Evolutionary conservation across 1,140 invertebrate species (phyloP), one percentile per base, ranked within the genome.

Genomic region (Atta texana): DNA sequence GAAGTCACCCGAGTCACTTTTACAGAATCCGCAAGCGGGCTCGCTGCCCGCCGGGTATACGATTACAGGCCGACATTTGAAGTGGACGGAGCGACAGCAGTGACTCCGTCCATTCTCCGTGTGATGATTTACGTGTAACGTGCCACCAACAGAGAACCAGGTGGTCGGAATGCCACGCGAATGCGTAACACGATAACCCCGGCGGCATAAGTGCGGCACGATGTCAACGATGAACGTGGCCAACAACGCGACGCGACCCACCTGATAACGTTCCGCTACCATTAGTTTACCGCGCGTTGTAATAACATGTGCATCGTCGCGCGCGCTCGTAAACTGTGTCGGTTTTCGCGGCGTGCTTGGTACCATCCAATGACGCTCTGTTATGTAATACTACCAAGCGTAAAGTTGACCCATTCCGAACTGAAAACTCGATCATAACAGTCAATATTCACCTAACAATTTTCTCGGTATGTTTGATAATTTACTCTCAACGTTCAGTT

Each of bases 41-140:
- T 61, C 51, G 82, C 6, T 53, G 74, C 1, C 68, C 69, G 75
- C 34, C 14, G 75, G 31, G 51, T 72, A 39, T 72, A 77, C 85
- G 64, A 69, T 71, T 81, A 55, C 77, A 34, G 28, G 78, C 57
- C 18, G 49, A 44, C 61, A 53, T 82, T 84, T 51, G 14, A 75
- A 57, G 74, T 64, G 66, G 64, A 31, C 31, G 34, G 49, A 55
- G 51, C 53, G 59, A 66, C 85, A 71, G 21, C 76, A 66, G 21
- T 16, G 53, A 74, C 59, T 57, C 63, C 21, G 51, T 72, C 10
- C 63, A 68, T 71, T 80, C 31, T 12, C 64, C 21, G 21, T n/a
- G 63, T 49, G 49, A 74, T 72, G 81, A 89, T 89, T 87, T 88
- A 89, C 71, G 86, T 75, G 80, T 49, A 69, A 66, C 55, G 24